Base-by-base conservation (phyloP, 2,888 invertebrate species). In the Tetanocera ferruginea region DNA sequence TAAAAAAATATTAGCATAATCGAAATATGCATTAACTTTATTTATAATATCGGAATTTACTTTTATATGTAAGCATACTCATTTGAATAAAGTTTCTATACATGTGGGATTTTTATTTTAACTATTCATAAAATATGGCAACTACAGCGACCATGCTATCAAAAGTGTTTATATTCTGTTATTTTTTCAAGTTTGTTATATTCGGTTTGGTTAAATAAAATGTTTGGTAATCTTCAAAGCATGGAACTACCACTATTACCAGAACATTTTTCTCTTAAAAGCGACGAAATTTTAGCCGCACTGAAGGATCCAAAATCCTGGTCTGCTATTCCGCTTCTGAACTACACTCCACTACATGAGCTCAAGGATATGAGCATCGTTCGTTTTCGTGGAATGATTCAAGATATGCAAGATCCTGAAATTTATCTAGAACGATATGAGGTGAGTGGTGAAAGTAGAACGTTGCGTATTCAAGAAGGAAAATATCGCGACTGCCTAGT, bases 371-470 rank as follows among this genome's bases (percentile, higher is more conserved):
- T 92, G n/a, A 91, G 92, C 2, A 85, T 98, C 73, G 96, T 97
- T 0, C 91, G 95, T 23, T 97, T 96, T 88, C 92, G 94, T 11
- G 96, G 97, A 11, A 97, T 98, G 97, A 91, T 98, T 51, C 97
- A 98, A 87, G 97, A 98, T 86, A 97, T 97, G 95, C 93, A 93
- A 86, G 95, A 96, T 86, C 96, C 97, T 0, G 97, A 97, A 89
- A 95, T 94, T 86, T 98, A 95, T 88, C 92, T 95, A 80, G 94
- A 95, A 80, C 91, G 92, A 52, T 97, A 94, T 88, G 93, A 94
- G 89, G 93, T 96, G 0, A 91, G 90, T 37, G 93, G 95, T 4
- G 86, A 87, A 49, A 93, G 93, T 1, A 93, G 93, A 67, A 90
- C 91, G 2, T 79, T 34, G 3, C 85, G 88, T 74, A 84, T 92